These are phyloP conservation scores for Lasioglossum morio DNA, from an alignment of 2,888 invertebrate species.

Conservation along the genomic window DNA sequence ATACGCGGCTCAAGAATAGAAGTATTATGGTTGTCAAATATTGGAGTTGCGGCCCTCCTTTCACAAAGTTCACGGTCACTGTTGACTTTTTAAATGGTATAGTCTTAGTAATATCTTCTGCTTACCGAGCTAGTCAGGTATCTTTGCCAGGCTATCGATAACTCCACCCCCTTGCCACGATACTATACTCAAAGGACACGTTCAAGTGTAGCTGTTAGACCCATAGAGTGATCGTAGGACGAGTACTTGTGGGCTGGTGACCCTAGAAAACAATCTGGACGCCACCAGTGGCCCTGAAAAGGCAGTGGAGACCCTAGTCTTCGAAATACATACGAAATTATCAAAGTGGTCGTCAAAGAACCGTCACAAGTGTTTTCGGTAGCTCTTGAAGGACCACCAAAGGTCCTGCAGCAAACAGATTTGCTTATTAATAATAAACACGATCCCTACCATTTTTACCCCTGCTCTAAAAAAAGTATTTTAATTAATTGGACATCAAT, in stretches of 20 bases:
- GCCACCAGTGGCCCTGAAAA: not conserved
- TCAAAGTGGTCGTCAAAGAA: not conserved
- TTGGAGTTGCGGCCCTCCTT: constrained; percentile 8
- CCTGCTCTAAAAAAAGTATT: not conserved
- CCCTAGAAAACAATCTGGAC: constrained; percentile 6
- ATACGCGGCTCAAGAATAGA: not conserved
- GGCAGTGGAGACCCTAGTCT: too few species aligned
- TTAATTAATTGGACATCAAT: not conserved
- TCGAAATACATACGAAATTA: not conserved
- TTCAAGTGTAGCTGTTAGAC: not conserved
- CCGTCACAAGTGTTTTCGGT: not conserved
- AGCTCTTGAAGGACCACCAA: not conserved
- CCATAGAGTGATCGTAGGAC: not conserved
- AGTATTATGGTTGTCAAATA: constrained; percentile 19
- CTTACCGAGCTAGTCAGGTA: constrained; percentile 3
- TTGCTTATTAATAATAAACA: not conserved
- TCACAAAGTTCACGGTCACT: constrained; percentile 14
- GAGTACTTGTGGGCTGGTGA: not conserved
- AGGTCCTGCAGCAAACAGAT: not conserved
- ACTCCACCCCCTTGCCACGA: not conserved
- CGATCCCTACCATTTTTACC: not conserved
- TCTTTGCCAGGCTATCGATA: constrained; percentile 14
- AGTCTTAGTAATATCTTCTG: constrained; percentile 6
- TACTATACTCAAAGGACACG: not conserved
- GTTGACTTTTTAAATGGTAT: constrained; percentile 16